Evolutionary conservation across 2,797 vertebrate genomes (phyloP).

Genomic region (Darevskia nairensis): DNA sequence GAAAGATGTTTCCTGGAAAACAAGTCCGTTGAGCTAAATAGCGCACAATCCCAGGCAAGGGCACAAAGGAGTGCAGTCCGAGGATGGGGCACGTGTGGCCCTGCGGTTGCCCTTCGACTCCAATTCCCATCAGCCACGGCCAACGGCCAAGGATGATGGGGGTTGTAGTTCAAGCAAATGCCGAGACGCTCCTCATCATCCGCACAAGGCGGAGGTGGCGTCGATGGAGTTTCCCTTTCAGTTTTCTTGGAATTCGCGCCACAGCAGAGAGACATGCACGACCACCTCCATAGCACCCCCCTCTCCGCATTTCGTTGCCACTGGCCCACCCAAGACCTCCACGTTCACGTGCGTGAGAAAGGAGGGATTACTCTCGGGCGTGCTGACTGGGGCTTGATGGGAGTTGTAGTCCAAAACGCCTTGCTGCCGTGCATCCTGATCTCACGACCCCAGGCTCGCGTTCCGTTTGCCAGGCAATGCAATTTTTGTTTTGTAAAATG

Average conservation of each 20-base stretch:
- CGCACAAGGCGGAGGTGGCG: too few species aligned
- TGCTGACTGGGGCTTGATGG: too few species aligned
- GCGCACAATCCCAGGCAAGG: background rate
- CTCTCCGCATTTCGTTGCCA: background rate
- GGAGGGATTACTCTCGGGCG: background rate
- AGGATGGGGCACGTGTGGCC: background rate
- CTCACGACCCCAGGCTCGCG: too few species aligned
- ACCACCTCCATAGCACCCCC: background rate
- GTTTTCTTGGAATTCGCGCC: background rate
- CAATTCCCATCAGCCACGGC: background rate
- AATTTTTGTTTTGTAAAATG: background rate
- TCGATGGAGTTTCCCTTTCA: background rate
- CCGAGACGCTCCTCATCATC: too few species aligned
- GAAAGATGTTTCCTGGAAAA: background rate
- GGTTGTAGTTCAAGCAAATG: background rate
- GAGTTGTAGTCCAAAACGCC: background rate
- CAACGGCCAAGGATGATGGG: background rate
- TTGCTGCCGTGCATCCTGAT: too few species aligned
- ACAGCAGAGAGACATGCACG: too few species aligned
- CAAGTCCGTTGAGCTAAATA: background rate
- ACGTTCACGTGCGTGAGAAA: background rate
- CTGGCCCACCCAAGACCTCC: background rate
- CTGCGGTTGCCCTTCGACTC: background rate
- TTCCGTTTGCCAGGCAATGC: too few species aligned
- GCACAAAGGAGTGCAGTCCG: too few species aligned